Evolutionary conservation across 2,113 vertebrate species (phyloP).

Genomic region (Carassius auratus): DNA sequence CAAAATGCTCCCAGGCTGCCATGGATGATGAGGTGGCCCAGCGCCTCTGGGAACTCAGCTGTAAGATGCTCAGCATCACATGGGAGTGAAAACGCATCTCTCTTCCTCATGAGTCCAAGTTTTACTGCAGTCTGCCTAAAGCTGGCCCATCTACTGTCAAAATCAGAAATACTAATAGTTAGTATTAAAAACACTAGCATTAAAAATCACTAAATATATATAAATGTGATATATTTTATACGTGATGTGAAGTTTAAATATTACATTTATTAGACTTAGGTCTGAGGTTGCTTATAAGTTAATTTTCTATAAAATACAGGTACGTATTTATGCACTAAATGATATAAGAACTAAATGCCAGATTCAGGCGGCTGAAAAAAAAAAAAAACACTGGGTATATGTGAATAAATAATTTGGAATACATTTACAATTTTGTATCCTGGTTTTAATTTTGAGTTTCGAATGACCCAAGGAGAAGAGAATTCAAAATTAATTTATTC

Average conservation of each 20-base stretch:
- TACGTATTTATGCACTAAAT: neutral
- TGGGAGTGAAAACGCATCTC: conserved; percentile 66
- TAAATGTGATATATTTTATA: neutral
- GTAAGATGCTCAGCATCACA: conserved; percentile 68
- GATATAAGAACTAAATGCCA: neutral
- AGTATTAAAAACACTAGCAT: neutral
- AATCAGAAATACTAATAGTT: neutral
- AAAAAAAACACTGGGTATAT: neutral
- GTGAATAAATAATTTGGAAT: neutral
- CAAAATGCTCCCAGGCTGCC: conserved; percentile 66
- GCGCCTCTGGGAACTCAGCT: conserved; percentile 79
- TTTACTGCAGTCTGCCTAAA: neutral
- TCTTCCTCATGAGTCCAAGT: too few species aligned
- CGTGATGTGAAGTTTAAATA: neutral
- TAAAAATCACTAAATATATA: neutral
- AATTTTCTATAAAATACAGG: neutral
- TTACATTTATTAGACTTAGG: too few species aligned
- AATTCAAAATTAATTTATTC: neutral
- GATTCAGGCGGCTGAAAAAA: neutral
- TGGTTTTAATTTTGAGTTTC: neutral
- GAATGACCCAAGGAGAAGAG: neutral
- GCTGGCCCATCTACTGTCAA: neutral
- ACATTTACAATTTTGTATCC: neutral
- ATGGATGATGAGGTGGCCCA: conserved; percentile 69
- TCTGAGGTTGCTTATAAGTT: neutral